Percentiles rank a stretch among this genome's conserved stretches.
phyloP scores from a whole-genome alignment of 1,140 invertebrate genomes.

The Drosophila tsacasi region DNA sequence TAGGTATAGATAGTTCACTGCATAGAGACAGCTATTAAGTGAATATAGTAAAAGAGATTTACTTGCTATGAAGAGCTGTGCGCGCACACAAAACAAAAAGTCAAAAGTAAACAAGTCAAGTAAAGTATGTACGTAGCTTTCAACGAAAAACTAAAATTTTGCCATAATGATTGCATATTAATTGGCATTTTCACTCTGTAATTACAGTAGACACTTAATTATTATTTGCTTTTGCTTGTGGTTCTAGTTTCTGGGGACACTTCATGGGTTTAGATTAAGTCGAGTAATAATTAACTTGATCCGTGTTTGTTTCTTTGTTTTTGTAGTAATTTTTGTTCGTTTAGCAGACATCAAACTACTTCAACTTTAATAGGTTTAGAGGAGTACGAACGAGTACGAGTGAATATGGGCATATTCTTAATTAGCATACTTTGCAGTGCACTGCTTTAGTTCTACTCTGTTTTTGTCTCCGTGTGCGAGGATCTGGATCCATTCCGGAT shows the following conservation, averaged over 20 bases:
- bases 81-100: conserved; percentile 58
- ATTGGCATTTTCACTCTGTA: conserved; percentile 71
- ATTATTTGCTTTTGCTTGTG: conserved; percentile 48
- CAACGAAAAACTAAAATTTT: conserved; percentile 51
- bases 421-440: conserved; percentile 54
- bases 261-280: conserved; percentile 62
- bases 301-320: conserved; percentile 40
- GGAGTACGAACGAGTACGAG: conserved; percentile 30
- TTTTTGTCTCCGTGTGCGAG: conserved; percentile 14
- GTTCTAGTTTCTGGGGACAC: conserved; percentile 55
- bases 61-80: conserved; percentile 67
- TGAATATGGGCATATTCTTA: conserved; percentile 30
- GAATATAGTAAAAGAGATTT: conserved; percentile 24
- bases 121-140: conserved; percentile 26
- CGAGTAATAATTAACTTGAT: conserved; percentile 27
- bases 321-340: conserved; percentile 33
- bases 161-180: conserved; percentile 48
- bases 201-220: conserved; percentile 72
- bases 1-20: conserved; percentile 35
- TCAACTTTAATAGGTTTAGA: conserved; percentile 51
- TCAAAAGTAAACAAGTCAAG: conserved; percentile 35
- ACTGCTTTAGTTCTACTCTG: conserved; percentile 29
- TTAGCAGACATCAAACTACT: conserved; percentile 80
- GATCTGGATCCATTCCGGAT: conserved; percentile 2
- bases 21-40: conserved; percentile 35